Evolutionary conservation across 2,888 invertebrate species (phyloP), one percentile per base, ranked within the genome.

Genomic region (Mamestra brassicae): DNA sequence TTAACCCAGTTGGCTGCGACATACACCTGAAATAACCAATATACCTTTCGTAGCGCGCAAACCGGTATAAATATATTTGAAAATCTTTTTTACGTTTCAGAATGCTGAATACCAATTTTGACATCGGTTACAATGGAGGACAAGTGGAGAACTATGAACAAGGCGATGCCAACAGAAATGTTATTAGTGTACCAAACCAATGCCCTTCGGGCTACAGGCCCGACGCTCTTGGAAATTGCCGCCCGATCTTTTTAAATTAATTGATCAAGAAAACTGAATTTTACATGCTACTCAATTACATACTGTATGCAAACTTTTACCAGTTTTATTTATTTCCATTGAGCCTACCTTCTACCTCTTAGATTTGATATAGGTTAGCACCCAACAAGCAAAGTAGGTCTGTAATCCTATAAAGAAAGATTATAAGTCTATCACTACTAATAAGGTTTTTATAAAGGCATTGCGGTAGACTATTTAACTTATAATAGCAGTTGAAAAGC

Each of bases 201-300:
- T 95, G 95, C 65, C 95, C 94, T 15, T 78, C 7, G 45, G 95
- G 95, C 36, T 93, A 91, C 72, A 92, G 76, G 73, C 92, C 92
- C 3, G 95, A 95, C 78, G 90, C 91, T 52, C 88, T 91, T 17
- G 94, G 94, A 63, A 76, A 87, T 72, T 95, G 95, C 80, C 92
- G 94, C 34, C 91, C 92, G 82, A 88, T 91, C 4, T 85, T 81
- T 34, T 38, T 8, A 13, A 45, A 57, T 38, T 65, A 55, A 62
- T 42, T 69, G 2, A 52, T 52, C 54, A 64, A 60, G 61, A 61
- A 36, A 55, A 57, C 60, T 34, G 4, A 58, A 50, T 36, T 3
- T 42, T 11, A 2, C 3, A 26, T 54, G 6, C n/a, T 38, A 38
- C 17, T 38, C 17, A 17, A 38, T 60, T 17, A 10, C 8, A 10